Base-by-base conservation (phyloP, 2,888 invertebrate species). In the Aelia acuminata region DNA sequence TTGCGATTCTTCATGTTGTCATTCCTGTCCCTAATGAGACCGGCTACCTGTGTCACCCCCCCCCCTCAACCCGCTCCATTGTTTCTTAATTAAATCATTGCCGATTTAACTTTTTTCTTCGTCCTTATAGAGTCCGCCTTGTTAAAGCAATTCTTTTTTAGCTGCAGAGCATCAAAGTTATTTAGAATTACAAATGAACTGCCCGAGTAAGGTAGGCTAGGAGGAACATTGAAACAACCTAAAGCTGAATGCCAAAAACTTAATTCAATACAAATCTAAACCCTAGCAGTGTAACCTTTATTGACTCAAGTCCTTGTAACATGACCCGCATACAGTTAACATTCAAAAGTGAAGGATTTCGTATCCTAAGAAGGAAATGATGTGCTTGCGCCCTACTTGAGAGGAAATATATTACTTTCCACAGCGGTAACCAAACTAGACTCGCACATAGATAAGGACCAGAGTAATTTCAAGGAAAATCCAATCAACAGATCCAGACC, bases 1-100 rank as follows among this genome's bases (percentile, higher is more conserved):
- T 84, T 84, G 31, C 43, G 84, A 84, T 84, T 84, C 84, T 84
- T 84, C 84, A 84, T 84, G 84, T 84, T 84, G 84, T 49, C 31
- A 84, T 26, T 20, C 49, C 49, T 50, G 84, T 15, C 48, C 47
- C 49, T 84, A 84, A 84, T 84, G 84, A 84, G 84, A 80, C 43
- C 43, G 7, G 80, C 43, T 47, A 80, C 80, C 43, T 80, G 80
- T 47, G n/a, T 80, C 80, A n/a, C 80, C 5, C 8, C n/a, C 80
- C n/a, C 8, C n/a, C 80, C n/a, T 80, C 80, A n/a, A 43, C 5
- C 8, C n/a, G 43, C n/a, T 80, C 80, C 43, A 80, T 80, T 47
- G 43, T 80, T 80, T 43, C 80, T 80, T 80, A 80, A 80, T 80
- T 80, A 80, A 80, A 80, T 80, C 80, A 43, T 80, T 80, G 43